Conservation (phyloP, 2,888 invertebrate species). For the Lithosia quadra region DNA sequence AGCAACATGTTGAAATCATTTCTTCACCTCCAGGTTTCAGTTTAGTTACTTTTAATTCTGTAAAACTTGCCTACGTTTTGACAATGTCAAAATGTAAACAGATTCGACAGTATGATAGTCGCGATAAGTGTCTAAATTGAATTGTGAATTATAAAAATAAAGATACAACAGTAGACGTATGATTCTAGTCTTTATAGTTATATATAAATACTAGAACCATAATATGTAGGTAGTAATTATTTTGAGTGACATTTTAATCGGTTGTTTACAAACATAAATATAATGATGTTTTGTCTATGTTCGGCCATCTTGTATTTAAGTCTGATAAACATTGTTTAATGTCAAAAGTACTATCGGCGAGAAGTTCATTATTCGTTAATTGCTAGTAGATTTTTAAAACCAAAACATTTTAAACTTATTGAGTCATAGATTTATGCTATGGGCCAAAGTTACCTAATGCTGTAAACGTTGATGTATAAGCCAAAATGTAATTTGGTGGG, state of each 20-base stretch:
- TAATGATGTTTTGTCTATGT: conserved; percentile 38
- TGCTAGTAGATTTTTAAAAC: conserved; percentile 6
- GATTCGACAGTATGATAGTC: conserved; percentile 1
- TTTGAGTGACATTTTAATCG: conserved; percentile 10
- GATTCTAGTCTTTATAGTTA: neutral
- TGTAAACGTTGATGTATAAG: neutral
- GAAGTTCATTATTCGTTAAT: conserved; percentile 21
- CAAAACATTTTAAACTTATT: neutral
- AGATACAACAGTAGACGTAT: neutral
- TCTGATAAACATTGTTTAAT: conserved; percentile 36
- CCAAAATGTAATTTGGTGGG: neutral
- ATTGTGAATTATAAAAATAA: neutral
- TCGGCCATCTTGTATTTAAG: conserved; percentile 38
- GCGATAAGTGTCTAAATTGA: neutral
- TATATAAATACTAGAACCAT: neutral
- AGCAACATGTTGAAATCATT: neutral
- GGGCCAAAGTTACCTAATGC: conserved; percentile 5
- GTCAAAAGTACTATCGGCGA: conserved; percentile 23
- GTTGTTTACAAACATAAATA: conserved; percentile 34
- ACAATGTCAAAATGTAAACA: conserved; percentile 9
- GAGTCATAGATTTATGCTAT: neutral
- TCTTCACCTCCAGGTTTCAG: neutral
- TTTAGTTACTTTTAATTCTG: neutral
- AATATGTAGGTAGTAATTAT: conserved; percentile 2
- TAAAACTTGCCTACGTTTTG: neutral